A percentile compares a stretch with the other conserved stretches of the same genome.
phyloP scores from a whole-genome alignment of 2,888 invertebrate species.

The Eupelmus urozonus region DNA sequence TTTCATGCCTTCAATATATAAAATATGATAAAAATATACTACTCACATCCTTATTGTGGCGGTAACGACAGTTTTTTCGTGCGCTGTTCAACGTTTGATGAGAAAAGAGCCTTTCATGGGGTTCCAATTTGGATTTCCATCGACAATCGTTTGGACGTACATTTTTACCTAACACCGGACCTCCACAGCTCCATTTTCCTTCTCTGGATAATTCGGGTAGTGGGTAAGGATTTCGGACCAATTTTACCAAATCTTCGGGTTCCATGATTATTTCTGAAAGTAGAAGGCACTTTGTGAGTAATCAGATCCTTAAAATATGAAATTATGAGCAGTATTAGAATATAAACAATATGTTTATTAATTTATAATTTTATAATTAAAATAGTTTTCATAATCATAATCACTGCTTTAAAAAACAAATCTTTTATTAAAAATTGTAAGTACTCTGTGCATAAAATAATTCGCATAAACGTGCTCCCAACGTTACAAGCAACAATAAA shows the following conservation, averaged over 20 bases:
- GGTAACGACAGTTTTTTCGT: conserved; percentile 73
- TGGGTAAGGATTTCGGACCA: conserved; percentile 71
- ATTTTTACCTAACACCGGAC: conserved; percentile 69
- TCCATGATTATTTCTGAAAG: conserved; percentile 46
- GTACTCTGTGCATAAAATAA: too few species aligned
- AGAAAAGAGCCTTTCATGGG: conserved; percentile 80
- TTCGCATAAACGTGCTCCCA: too few species aligned
- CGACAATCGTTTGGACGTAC: conserved; percentile 66
- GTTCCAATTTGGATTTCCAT: conserved; percentile 69
- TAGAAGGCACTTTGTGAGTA: too few species aligned
- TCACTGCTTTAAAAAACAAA: too few species aligned
- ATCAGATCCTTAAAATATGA: too few species aligned
- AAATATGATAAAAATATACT: not conserved
- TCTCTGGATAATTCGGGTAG: conserved; percentile 72
- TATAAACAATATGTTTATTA: too few species aligned
- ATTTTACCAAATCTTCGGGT: conserved; percentile 49
- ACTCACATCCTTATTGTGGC: too few species aligned
- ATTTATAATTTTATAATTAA: too few species aligned
- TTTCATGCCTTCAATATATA: not conserved
- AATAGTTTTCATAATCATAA: too few species aligned
- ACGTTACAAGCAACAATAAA: not conserved
- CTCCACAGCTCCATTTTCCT: conserved; percentile 67
- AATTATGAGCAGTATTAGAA: too few species aligned
- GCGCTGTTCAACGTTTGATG: conserved; percentile 82
- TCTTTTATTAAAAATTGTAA: too few species aligned